These are phyloP conservation scores for Melanaphis sacchari DNA, from an alignment of 1,140 invertebrate species.

Conservation along the genomic window DNA sequence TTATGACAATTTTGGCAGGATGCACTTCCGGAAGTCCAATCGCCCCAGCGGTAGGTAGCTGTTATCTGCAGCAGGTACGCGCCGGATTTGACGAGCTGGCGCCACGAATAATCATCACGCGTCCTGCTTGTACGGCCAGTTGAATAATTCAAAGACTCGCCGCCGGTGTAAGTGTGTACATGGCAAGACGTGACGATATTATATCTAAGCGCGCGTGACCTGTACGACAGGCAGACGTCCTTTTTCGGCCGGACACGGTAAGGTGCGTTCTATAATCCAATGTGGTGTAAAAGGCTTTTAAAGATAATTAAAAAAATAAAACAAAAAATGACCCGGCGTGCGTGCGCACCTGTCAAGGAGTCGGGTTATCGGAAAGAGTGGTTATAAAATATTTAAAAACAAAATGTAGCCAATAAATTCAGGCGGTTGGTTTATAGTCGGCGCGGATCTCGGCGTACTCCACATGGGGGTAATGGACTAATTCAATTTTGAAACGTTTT, in stretches of 20 bases:
- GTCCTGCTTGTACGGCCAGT: too few species aligned
- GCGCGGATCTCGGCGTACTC: background rate
- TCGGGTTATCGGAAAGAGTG: slow-evolving; percentile 20
- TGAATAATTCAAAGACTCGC: slow-evolving; percentile 6
- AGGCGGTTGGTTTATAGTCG: background rate
- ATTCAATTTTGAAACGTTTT: slow-evolving; percentile 34
- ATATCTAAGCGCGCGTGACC: background rate
- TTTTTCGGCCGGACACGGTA: background rate
- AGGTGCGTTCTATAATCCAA: background rate
- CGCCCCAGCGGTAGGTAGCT: too few species aligned
- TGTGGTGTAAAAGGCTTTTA: slow-evolving; percentile 37
- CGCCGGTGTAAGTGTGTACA: background rate
- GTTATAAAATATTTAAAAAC: slow-evolving; percentile 53
- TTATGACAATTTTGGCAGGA: background rate
- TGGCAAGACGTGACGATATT: background rate
- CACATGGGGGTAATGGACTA: background rate
- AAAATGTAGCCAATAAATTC: slow-evolving; percentile 50
- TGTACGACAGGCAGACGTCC: background rate
- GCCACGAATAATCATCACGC: background rate
- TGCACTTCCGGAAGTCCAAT: background rate
- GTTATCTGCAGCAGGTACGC: too few species aligned
- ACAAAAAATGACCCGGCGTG: background rate
- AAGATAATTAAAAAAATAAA: slow-evolving; percentile 29
- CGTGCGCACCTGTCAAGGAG: background rate
- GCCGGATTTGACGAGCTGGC: background rate